Percentiles rank a stretch among this genome's conserved stretches.
Evolutionary conservation across 2,888 invertebrate genomes (phyloP).

Genomic region (Microplitis deprimator): DNA sequence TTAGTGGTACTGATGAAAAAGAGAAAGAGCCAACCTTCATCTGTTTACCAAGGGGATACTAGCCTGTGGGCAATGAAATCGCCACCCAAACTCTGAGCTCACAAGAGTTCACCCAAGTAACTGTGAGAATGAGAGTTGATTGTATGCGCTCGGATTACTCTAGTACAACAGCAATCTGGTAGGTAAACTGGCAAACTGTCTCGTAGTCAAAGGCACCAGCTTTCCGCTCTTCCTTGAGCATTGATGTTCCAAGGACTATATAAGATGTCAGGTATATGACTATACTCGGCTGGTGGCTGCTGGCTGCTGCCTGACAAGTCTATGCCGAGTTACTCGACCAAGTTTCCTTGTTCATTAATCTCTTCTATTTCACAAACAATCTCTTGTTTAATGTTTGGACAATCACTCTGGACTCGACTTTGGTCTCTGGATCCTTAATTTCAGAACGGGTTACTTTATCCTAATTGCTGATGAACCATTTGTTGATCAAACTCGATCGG

Average conservation of each 20-base stretch:
- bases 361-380: neutral
- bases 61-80: constrained; percentile 37
- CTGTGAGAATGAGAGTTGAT: constrained; percentile 50
- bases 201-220: constrained; percentile 46
- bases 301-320: neutral
- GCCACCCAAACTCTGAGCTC: constrained; percentile 29
- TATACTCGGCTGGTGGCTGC: neutral
- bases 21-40: neutral
- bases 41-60: constrained; percentile 20
- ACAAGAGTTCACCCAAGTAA: no score
- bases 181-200: constrained; percentile 54
- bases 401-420: neutral
- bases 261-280: neutral
- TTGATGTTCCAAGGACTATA: constrained; percentile 18
- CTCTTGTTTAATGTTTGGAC: neutral
- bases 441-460: no score
- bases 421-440: no score
- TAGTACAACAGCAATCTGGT: constrained; percentile 55
- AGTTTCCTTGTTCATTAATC: neutral
- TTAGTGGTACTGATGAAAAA: constrained; percentile 38
- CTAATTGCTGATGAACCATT: no score
- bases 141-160: constrained; percentile 57
- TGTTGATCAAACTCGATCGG: no score
- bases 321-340: neutral
- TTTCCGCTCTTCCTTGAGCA: constrained; percentile 32